Conservation (phyloP, 2,797 vertebrate species). For the Chromobotia macracanthus region DNA sequence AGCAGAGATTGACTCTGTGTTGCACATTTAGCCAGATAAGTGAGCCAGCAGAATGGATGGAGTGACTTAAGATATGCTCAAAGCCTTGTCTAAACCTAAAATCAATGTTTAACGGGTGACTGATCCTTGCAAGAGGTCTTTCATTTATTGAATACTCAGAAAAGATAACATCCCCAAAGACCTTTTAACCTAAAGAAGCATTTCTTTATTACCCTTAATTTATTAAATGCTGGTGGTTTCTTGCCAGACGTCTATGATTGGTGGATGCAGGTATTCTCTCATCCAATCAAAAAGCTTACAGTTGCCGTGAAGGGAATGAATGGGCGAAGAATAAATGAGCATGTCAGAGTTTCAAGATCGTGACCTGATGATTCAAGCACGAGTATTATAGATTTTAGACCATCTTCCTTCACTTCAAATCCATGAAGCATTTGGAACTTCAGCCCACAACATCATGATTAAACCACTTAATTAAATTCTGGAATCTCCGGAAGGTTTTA, state of each 20-base stretch:
- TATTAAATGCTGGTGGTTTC: neutral
- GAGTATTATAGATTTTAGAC: neutral
- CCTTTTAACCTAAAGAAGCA: neutral
- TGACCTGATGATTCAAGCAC: constrained; percentile 30
- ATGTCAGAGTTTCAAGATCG: constrained; percentile 42
- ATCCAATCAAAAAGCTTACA: constrained; percentile 49
- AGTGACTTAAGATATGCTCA: constrained; percentile 22
- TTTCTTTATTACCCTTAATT: constrained; percentile 11
- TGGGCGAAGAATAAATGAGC: constrained; percentile 45
- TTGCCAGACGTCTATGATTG: neutral
- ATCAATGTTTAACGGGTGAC: constrained; percentile 38
- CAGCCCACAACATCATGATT: neutral
- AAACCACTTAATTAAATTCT: neutral
- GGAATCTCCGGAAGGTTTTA: neutral
- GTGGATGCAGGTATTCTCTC: constrained; percentile 4
- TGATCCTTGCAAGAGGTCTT: constrained; percentile 20
- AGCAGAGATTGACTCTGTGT: constrained; percentile 19
- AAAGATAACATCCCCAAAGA: neutral
- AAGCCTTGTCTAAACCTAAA: constrained; percentile 23
- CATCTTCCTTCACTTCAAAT: neutral
- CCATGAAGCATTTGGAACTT: neutral
- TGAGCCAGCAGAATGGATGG: neutral
- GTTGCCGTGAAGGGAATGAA: constrained; percentile 36
- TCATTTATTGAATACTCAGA: constrained; percentile 18
- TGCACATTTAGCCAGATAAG: constrained; percentile 30